phyloP scores from a whole-genome alignment of 2,113 vertebrate species.

The Eclectus roratus region DNA sequence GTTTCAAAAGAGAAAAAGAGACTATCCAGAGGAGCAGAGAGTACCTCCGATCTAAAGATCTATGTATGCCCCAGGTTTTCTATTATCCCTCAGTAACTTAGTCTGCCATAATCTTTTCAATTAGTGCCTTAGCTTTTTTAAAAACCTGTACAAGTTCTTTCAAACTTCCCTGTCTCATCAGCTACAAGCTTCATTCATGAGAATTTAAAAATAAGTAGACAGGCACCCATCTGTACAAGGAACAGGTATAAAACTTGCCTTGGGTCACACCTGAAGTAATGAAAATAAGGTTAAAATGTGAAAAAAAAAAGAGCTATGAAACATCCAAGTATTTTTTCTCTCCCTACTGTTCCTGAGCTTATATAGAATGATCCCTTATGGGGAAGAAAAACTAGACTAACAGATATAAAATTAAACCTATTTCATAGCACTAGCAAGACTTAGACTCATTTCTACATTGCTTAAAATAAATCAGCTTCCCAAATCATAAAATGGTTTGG shows the following conservation, averaged over 20 bases:
- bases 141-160: neutral
- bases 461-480: neutral
- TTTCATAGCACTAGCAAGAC: neutral
- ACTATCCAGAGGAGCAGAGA: neutral
- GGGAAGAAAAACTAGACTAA: neutral
- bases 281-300: neutral
- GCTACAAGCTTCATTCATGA: neutral
- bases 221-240: neutral
- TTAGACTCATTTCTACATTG: neutral
- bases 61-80: neutral
- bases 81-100: neutral
- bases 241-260: neutral
- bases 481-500: neutral
- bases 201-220: neutral
- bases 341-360: neutral
- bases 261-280: neutral
- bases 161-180: neutral
- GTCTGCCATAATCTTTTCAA: neutral
- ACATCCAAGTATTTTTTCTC: neutral
- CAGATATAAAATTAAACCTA: neutral
- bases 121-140: neutral
- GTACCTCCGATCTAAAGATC: neutral
- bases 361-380: neutral
- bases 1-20: neutral
- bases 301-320: neutral